A percentile compares a stretch with the other conserved stretches of the same genome.
phyloP scores from a whole-genome alignment of 2,113 vertebrate species.

The Amazona guildingii region DNA sequence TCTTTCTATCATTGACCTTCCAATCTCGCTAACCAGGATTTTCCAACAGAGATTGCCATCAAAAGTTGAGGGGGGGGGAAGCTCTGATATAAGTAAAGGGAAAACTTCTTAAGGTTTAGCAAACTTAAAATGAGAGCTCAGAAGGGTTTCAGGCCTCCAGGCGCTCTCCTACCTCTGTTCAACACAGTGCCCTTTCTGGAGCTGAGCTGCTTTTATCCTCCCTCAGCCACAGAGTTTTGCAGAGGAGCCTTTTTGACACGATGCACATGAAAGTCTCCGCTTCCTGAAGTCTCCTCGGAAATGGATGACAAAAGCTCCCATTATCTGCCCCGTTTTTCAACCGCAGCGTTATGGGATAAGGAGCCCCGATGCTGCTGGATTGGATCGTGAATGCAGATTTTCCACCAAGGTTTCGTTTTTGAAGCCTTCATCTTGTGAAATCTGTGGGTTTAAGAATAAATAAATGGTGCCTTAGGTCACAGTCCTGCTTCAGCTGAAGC shows the following conservation, averaged over 20 bases:
- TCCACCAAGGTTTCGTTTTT: background rate
- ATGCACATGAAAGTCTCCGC: background rate
- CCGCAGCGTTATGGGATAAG: background rate
- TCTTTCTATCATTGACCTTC: background rate
- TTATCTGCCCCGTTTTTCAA: background rate
- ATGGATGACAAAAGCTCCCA: conserved; percentile 23
- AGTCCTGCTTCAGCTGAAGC: background rate
- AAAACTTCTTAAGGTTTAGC: conserved; percentile 28
- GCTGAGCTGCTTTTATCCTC: background rate
- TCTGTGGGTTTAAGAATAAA: background rate
- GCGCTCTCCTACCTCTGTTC: background rate
- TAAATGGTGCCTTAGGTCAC: background rate
- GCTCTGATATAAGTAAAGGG: background rate
- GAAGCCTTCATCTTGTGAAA: background rate
- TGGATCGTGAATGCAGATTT: conserved; percentile 4
- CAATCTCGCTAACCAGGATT: background rate
- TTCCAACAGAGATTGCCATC: background rate
- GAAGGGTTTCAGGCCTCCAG: background rate
- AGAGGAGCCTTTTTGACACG: conserved; percentile 17
- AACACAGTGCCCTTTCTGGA: conserved; percentile 4
- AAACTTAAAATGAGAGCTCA: conserved; percentile 12
- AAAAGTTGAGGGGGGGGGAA: background rate
- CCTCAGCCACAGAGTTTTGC: background rate
- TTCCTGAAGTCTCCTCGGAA: conserved; percentile 38
- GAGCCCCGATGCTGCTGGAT: background rate